A percentile compares a stretch with the other conserved stretches of the same genome.
Evolutionary conservation across 2,888 invertebrate species (phyloP).

Genomic region (Ochropleura leucogaster): DNA sequence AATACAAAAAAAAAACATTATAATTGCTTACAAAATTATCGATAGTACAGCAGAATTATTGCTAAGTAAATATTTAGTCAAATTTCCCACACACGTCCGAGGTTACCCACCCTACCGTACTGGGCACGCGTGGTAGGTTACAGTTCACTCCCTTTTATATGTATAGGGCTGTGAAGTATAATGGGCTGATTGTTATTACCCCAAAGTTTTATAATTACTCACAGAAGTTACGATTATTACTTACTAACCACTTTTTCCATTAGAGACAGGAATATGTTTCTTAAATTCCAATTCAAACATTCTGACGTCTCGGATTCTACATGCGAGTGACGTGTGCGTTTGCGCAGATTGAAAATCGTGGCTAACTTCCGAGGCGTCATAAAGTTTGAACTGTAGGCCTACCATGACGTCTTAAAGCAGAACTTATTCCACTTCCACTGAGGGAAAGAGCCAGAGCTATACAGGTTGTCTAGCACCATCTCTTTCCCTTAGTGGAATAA

Average conservation of each 20-base stretch:
- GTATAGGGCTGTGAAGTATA: not conserved
- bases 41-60: conserved; percentile 41
- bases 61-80: conserved; percentile 28
- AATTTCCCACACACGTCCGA: not conserved
- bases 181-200: not conserved
- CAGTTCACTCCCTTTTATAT: not conserved
- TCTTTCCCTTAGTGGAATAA: too few species aligned
- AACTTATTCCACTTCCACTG: too few species aligned
- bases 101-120: not conserved
- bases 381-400: not conserved
- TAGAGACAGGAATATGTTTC: too few species aligned
- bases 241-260: too few species aligned
- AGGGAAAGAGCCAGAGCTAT: too few species aligned
- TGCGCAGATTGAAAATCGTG: too few species aligned
- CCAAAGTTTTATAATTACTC: not conserved
- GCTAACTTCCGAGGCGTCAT: too few species aligned
- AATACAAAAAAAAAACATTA: conserved; percentile 29
- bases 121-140: not conserved
- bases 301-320: too few species aligned
- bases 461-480: too few species aligned
- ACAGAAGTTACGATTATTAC: not conserved
- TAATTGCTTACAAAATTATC: conserved; percentile 22
- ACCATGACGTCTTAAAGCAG: too few species aligned
- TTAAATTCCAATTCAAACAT: too few species aligned
- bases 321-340: too few species aligned